Evolutionary conservation across 2,113 vertebrate genomes (phyloP).

Genomic region (Oxyura jamaicensis): DNA sequence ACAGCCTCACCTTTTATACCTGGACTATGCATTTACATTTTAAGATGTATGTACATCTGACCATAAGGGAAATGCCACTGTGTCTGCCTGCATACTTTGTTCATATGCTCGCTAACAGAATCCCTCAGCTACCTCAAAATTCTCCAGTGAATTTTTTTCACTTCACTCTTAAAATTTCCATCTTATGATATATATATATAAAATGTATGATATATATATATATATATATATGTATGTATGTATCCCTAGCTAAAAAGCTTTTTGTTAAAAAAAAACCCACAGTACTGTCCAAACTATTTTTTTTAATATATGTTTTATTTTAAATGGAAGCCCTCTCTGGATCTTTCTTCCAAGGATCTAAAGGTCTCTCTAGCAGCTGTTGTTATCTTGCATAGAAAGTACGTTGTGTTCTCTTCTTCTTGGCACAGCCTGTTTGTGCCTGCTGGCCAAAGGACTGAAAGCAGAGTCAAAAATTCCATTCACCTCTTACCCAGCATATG

Average conservation of each 20-base stretch:
- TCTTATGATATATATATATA: neutral
- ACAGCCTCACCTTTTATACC: neutral
- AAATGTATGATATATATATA: neutral
- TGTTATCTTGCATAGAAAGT: neutral
- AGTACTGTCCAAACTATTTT: neutral
- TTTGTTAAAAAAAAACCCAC: neutral
- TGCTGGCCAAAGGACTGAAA: neutral
- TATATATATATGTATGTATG: neutral
- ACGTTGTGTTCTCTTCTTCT: neutral
- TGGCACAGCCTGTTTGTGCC: neutral
- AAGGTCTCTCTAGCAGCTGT: conserved; percentile 18
- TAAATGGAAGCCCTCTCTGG: neutral
- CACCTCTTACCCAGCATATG: conserved; percentile 12
- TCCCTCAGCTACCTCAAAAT: neutral
- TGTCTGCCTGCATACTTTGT: neutral
- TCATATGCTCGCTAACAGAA: neutral
- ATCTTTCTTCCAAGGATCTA: neutral
- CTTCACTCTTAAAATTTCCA: neutral
- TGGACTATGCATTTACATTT: neutral
- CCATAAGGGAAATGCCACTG: neutral
- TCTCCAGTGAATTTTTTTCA: neutral
- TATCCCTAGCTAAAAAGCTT: neutral
- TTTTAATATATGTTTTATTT: neutral
- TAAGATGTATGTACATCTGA: neutral
- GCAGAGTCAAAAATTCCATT: conserved; percentile 42